Evolutionary conservation across 2,113 vertebrate species (phyloP).

Genomic region (Galemys pyrenaicus): DNA sequence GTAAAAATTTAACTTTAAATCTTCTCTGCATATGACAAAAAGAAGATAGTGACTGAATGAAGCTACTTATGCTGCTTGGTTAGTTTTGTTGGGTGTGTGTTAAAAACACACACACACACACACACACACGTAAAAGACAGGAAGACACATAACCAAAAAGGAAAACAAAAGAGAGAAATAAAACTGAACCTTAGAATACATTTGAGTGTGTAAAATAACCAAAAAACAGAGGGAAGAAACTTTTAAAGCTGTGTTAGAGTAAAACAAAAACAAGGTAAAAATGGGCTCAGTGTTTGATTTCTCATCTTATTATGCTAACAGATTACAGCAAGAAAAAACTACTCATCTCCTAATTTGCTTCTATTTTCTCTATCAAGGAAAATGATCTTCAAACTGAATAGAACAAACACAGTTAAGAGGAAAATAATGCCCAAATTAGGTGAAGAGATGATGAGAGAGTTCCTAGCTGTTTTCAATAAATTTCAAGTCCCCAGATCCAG

Average conservation of each 20-base stretch:
- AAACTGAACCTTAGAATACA: not conserved
- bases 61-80: not conserved
- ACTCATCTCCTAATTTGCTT: slow-evolving; percentile 63
- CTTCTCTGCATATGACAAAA: not conserved
- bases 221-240: not conserved
- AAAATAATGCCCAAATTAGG: slow-evolving; percentile 62
- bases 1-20: slow-evolving; percentile 29
- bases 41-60: not conserved
- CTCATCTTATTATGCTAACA: slow-evolving; percentile 52
- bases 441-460: slow-evolving; percentile 54
- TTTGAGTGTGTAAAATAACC: not conserved
- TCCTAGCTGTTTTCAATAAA: slow-evolving; percentile 56
- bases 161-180: not conserved
- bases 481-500: slow-evolving; percentile 14
- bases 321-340: slow-evolving; percentile 49
- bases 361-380: slow-evolving; percentile 64
- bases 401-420: slow-evolving; percentile 67
- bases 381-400: slow-evolving; percentile 60
- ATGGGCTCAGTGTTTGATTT: not conserved
- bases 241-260: not conserved
- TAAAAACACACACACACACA: not conserved
- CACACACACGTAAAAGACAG: not conserved
- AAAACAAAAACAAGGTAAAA: slow-evolving; percentile 20
- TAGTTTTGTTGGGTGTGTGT: not conserved
- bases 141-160: not conserved